Conservation (phyloP, 2,113 vertebrate genomes). For the Oncorhynchus nerka region DNA sequence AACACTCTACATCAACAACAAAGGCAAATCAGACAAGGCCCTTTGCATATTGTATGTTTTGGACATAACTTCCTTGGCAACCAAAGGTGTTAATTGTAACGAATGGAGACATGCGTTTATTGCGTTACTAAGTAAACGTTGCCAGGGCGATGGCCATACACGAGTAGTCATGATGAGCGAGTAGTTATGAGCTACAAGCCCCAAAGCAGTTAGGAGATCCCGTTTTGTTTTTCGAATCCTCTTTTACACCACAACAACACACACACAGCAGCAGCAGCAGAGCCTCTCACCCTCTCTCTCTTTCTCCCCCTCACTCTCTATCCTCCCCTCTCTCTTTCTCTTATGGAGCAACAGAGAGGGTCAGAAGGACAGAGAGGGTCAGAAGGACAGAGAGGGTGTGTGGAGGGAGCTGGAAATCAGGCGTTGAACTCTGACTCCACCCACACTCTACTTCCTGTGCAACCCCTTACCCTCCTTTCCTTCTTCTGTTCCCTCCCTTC, state of each 20-base stretch:
- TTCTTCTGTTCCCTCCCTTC: constrained; percentile 44
- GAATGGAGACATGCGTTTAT: background rate
- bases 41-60: constrained; percentile 13
- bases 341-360: background rate
- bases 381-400: background rate
- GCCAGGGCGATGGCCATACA: background rate
- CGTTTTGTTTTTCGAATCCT: background rate
- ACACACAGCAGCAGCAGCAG: too few relatives aligned
- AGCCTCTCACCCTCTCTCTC: too few relatives aligned
- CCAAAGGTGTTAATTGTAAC: constrained; percentile 4
- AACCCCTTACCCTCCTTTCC: constrained; percentile 45
- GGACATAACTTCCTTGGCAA: constrained; percentile 10
- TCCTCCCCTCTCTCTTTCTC: too few relatives aligned
- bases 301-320: too few relatives aligned
- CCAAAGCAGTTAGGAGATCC: background rate
- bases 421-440: constrained; percentile 7
- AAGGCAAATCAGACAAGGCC: background rate
- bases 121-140: background rate
- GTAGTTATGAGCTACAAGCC: too few relatives aligned
- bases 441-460: constrained; percentile 49
- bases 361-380: background rate
- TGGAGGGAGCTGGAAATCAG: background rate
- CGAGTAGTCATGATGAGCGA: too few relatives aligned
- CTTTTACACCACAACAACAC: background rate
- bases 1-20: background rate